Base-by-base conservation (phyloP, 2,888 invertebrate species). In the Coronaproctus castanopsis region DNA sequence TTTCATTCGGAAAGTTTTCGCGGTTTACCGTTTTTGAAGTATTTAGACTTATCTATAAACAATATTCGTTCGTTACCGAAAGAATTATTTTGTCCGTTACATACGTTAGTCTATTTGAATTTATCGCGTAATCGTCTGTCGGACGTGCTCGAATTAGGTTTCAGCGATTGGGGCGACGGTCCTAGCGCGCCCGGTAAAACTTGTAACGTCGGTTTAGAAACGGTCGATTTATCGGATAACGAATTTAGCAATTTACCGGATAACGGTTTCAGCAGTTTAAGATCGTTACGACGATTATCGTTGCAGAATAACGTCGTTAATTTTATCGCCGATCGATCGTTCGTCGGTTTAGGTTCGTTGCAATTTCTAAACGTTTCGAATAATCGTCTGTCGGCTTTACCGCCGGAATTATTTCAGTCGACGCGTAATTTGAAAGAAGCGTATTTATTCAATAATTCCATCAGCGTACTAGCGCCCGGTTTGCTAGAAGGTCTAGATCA, bases 51-150 rank as follows among this genome's bases (percentile, higher is more conserved):
- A 65, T 88, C 87, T 69, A 82, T 82, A 69, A 89, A 90, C 72
- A 89, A 89, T 71, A 87, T 90, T 69, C 88, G 87, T 87, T 85
- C 87, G 61, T 80, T 90, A 70, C 89, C 90, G 21, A 85, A 86
- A 68, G 83, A 83, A 68, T 77, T 88, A 63, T 90, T 90, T 73
- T 90, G 90, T 69, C 81, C 86, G 58, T 73, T 85, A 56, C 79
- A 78, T 67, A 80, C 79, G 68, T 75, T 87, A 62, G 78, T 80
- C 64, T 77, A 77, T 64, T 71, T 87, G 58, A 87, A 87, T 69
- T 74, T 87, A 63, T 84, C 85, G 56, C 76, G 79, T 69, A 87
- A 88, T 71, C 80, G 84, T 70, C 74, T 88, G 65, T 85, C 85
- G 73, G 85, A 87, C 71, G 78, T 86, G 64, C 77, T 78, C n/a